Percentiles rank a stretch among this genome's conserved stretches.
phyloP scores from a whole-genome alignment of 2,797 vertebrate genomes.

The Pangasius macronema region DNA sequence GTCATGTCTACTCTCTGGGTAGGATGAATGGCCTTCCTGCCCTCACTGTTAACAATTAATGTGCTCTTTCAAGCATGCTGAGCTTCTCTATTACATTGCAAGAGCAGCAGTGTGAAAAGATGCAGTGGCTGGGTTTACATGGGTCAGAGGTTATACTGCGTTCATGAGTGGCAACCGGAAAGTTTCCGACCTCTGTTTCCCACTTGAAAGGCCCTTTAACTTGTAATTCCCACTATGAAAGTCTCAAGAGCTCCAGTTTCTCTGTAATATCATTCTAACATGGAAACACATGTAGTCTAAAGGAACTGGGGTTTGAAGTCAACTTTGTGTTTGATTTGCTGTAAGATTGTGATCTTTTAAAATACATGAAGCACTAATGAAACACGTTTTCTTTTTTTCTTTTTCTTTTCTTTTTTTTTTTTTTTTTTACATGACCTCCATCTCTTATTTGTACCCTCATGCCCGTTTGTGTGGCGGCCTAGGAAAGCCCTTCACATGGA shows the following conservation, averaged over 20 bases:
- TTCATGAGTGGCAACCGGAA: background rate
- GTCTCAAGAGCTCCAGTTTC: background rate
- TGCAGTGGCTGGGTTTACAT: background rate
- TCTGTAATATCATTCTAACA: background rate
- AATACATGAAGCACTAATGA: background rate
- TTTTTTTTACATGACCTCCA: background rate
- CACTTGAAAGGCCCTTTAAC: background rate
- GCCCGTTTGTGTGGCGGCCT: background rate
- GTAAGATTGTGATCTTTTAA: background rate
- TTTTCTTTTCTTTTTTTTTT: too few relatives aligned
- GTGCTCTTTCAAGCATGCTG: conserved; percentile 3
- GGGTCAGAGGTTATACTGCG: background rate
- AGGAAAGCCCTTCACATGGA: background rate
- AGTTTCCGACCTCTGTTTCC: background rate
- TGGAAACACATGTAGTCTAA: background rate
- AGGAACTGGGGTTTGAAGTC: background rate
- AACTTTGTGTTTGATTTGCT: background rate
- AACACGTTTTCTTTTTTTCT: too few relatives aligned
- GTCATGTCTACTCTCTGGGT: background rate
- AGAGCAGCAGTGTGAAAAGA: background rate
- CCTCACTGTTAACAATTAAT: conserved; percentile 12
- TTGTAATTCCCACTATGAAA: background rate
- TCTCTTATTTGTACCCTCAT: background rate
- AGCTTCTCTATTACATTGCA: conserved; percentile 13
- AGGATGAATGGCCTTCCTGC: background rate